A percentile compares a stretch with the other conserved stretches of the same genome.
phyloP scores from a whole-genome alignment of 1,140 invertebrate genomes.

The Caenorhabditis briggsae region DNA sequence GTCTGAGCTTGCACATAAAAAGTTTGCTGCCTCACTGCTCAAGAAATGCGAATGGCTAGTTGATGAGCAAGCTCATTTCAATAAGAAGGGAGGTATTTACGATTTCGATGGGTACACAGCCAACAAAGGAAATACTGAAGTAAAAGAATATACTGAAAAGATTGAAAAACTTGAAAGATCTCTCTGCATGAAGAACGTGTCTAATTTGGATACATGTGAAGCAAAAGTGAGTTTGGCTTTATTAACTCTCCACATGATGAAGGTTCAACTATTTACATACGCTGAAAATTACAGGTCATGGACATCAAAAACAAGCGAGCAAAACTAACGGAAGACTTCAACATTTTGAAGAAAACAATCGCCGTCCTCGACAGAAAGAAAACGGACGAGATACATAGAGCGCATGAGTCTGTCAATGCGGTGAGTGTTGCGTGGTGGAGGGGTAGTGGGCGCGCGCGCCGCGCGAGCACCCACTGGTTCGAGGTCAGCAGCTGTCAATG shows the following conservation, averaged over 20 bases:
- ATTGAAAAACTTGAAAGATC: not conserved
- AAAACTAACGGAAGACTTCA: conserved; percentile 50
- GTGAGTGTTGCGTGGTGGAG: conserved; percentile 54
- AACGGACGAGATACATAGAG: conserved; percentile 61
- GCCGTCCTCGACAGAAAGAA: conserved; percentile 65
- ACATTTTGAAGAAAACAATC: conserved; percentile 62
- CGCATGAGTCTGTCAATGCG: conserved; percentile 60
- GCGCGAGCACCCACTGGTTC: not conserved
- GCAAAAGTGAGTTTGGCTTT: conserved; percentile 12
- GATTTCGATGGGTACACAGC: conserved; percentile 65
- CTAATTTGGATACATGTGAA: conserved; percentile 29
- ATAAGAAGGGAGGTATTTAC: conserved; percentile 65
- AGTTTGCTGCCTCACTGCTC: not conserved
- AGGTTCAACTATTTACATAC: not conserved
- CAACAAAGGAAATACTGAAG: not conserved
- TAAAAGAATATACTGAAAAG: conserved; percentile 5
- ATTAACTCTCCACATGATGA: not conserved
- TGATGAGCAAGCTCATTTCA: conserved; percentile 72
- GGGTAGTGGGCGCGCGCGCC: conserved; percentile 1
- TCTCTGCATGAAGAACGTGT: conserved; percentile 10
- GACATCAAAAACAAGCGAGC: conserved; percentile 58
- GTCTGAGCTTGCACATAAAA: not conserved
- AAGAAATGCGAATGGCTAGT: conserved; percentile 66
- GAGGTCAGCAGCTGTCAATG: conserved; percentile 50
- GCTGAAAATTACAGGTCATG: conserved; percentile 36